Evolutionary conservation across 1,140 invertebrate species (phyloP).

Genomic region (Calephelis nemesis): DNA sequence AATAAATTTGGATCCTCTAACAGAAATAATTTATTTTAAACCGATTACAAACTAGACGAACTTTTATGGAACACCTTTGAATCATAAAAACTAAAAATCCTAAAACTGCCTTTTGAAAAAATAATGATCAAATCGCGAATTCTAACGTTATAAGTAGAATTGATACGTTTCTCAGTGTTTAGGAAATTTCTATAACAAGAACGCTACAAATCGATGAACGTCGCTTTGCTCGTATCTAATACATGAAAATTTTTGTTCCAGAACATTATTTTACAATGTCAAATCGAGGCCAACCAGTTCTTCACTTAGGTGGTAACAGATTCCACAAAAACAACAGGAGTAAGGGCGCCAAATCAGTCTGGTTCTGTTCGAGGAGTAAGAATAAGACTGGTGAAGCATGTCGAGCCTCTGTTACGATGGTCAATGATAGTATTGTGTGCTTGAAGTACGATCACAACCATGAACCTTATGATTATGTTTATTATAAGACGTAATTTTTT

Average conservation of each 20-base stretch:
- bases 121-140: no score
- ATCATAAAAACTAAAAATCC: no score
- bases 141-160: no score
- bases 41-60: no score
- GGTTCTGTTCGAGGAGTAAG: conserved; percentile 38
- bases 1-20: no score
- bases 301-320: conserved; percentile 34
- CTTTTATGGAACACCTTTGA: no score
- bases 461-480: conserved; percentile 10
- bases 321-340: conserved; percentile 42
- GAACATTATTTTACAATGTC: conserved; percentile 31
- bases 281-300: conserved; percentile 30
- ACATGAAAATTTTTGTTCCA: conserved; percentile 18
- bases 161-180: no score
- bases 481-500: neutral
- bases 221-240: no score
- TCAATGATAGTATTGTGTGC: conserved; percentile 27
- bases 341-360: conserved; percentile 31
- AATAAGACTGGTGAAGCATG: conserved; percentile 29
- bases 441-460: conserved; percentile 35
- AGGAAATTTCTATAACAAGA: no score
- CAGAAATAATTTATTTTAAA: no score
- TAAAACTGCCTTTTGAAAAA: no score
- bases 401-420: conserved; percentile 35
- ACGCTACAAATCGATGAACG: no score